These are phyloP conservation scores for Tapirus indicus DNA, from an alignment of 2,797 vertebrate species.

Conservation along the genomic window DNA sequence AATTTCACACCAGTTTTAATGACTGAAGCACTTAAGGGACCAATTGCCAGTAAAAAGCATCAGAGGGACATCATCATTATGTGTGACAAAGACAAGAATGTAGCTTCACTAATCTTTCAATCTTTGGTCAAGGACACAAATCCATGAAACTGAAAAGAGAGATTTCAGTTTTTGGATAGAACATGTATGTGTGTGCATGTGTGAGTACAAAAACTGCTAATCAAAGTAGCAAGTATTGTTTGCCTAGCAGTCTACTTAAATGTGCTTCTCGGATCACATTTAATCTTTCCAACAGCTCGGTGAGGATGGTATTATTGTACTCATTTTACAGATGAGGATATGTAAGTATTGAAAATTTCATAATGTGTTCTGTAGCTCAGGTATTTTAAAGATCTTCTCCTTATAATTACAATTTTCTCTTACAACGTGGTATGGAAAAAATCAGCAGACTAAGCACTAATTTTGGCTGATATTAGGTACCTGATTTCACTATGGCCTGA, in stretches of 20 bases:
- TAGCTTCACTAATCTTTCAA: background rate
- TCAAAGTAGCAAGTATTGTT: background rate
- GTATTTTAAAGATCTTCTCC: background rate
- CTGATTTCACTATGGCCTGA: background rate
- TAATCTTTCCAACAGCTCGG: background rate
- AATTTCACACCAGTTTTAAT: slow-evolving; percentile 9
- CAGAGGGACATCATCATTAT: background rate
- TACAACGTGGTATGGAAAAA: slow-evolving; percentile 13
- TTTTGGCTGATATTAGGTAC: background rate
- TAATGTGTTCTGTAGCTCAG: background rate
- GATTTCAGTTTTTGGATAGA: background rate
- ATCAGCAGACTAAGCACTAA: background rate
- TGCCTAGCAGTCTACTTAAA: background rate
- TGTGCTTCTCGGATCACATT: background rate
- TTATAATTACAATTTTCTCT: background rate
- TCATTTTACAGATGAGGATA: background rate
- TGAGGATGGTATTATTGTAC: background rate
- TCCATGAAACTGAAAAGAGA: background rate
- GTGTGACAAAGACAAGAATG: background rate
- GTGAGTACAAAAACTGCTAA: background rate
- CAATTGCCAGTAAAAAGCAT: background rate
- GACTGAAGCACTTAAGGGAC: background rate
- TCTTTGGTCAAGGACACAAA: background rate
- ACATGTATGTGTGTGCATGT: background rate
- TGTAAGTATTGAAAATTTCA: background rate